phyloP scores from a whole-genome alignment of 2,888 invertebrate species.

The Drosophila peninsularis region DNA sequence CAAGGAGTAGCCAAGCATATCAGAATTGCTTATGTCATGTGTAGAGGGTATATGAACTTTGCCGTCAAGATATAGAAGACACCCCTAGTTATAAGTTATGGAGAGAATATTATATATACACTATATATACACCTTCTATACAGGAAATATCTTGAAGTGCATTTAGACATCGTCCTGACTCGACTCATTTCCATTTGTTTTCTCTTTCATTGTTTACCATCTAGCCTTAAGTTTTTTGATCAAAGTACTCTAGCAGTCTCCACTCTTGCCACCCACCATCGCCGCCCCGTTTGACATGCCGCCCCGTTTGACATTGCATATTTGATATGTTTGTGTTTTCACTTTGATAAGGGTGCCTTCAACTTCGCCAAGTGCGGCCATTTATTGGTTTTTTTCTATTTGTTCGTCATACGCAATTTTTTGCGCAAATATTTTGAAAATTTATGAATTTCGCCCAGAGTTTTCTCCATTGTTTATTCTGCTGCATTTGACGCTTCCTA shows the following conservation, averaged over 20 bases:
- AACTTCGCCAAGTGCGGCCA: conserved; percentile 42
- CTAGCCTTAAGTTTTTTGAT: conserved; percentile 14
- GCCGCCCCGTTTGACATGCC: background rate
- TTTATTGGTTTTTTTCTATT: conserved; percentile 60
- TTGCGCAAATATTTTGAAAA: conserved; percentile 49
- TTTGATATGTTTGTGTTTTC: conserved; percentile 54
- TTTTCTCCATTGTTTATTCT: conserved; percentile 41
- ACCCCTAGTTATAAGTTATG: background rate
- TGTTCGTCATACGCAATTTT: conserved; percentile 47
- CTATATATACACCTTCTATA: background rate
- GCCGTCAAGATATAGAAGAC: background rate
- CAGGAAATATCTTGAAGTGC: background rate
- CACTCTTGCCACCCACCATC: background rate
- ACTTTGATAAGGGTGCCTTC: conserved; percentile 76
- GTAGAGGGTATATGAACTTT: too few relatives aligned
- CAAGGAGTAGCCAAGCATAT: too few relatives aligned
- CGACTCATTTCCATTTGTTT: background rate
- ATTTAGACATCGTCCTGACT: background rate
- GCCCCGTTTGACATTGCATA: conserved; percentile 48
- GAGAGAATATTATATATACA: background rate
- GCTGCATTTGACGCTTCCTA: conserved; percentile 60
- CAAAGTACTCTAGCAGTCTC: conserved; percentile 31
- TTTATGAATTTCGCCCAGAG: conserved; percentile 45
- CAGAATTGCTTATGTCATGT: background rate
- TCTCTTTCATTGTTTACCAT: conserved; percentile 1